Evolutionary conservation across 2,797 vertebrate genomes (phyloP).

Genomic region (Microcaecilia unicolor): DNA sequence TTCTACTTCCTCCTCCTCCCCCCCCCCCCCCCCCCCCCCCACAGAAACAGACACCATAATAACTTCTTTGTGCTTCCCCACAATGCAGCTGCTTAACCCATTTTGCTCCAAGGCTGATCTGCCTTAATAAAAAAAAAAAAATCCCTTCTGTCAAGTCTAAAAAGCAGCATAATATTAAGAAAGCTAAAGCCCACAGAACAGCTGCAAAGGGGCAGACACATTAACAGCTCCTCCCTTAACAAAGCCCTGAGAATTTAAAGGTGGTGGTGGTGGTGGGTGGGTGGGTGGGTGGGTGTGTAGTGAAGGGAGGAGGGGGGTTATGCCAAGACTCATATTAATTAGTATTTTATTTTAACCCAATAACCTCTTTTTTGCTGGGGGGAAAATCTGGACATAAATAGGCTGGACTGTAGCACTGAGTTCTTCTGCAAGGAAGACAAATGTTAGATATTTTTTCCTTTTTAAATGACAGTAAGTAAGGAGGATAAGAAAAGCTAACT

Average conservation of each 20-base stretch:
- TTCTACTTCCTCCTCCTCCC: no score
- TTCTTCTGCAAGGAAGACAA: slow-evolving; percentile 66
- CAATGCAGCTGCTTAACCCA: slow-evolving; percentile 83
- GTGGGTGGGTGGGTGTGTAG: no score
- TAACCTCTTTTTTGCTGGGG: slow-evolving; percentile 61
- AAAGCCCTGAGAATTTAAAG: slow-evolving; percentile 69
- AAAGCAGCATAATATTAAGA: slow-evolving; percentile 73
- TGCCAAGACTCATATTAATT: slow-evolving; percentile 73
- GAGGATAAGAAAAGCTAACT: slow-evolving; percentile 81
- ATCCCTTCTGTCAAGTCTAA: slow-evolving; percentile 70
- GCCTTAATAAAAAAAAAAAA: slow-evolving; percentile 61
- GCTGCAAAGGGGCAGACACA: slow-evolving; percentile 69
- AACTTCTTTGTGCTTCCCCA: slow-evolving; percentile 81
- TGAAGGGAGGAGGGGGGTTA: no score
- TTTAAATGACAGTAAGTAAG: slow-evolving; percentile 86
- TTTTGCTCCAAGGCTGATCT: slow-evolving; percentile 72
- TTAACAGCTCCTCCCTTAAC: slow-evolving; percentile 70
- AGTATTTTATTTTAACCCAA: no score
- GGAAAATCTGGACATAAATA: slow-evolving; percentile 69
- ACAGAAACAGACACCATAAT: slow-evolving; percentile 76
- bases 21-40: slow-evolving; percentile 34
- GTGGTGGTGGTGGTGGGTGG: no score
- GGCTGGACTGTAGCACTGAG: slow-evolving; percentile 70
- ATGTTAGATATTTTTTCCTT: slow-evolving; percentile 62
- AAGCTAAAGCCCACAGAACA: slow-evolving; percentile 69